These are phyloP conservation scores for Scaptomyza graminum DNA, from an alignment of 1,140 invertebrate genomes.

Conservation along the genomic window DNA sequence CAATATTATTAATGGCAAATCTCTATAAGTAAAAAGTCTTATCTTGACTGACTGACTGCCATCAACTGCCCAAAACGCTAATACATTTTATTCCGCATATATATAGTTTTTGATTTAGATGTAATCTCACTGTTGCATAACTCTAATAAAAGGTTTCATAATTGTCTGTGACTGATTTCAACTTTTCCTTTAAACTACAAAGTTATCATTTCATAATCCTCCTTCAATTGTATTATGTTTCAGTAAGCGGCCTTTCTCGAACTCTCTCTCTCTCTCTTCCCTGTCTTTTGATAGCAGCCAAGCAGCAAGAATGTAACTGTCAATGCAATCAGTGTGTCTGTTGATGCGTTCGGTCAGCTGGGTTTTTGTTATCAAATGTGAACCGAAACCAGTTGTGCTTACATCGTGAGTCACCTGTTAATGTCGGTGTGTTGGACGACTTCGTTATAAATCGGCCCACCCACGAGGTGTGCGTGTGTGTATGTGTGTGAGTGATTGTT, in stretches of 20 bases:
- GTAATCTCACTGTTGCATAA: not conserved
- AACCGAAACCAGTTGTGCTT: slow-evolving; percentile 35
- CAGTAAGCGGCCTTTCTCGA: not conserved
- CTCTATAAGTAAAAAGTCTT: too few species aligned
- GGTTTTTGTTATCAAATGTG: slow-evolving; percentile 29
- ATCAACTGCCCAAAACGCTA: too few species aligned
- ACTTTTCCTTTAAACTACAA: not conserved
- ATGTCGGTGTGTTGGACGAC: slow-evolving; percentile 3
- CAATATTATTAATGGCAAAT: too few species aligned
- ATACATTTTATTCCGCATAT: too few species aligned
- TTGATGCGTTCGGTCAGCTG: slow-evolving; percentile 27
- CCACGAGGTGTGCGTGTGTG: slow-evolving; percentile 17
- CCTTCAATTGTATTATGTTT: not conserved
- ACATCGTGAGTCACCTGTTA: slow-evolving; percentile 1
- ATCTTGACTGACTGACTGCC: too few species aligned
- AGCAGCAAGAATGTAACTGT: not conserved
- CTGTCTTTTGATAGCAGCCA: not conserved
- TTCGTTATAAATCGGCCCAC: slow-evolving; percentile 36
- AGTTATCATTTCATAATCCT: not conserved
- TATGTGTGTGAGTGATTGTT: not conserved
- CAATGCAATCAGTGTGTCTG: slow-evolving; percentile 6
- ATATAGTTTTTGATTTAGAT: too few species aligned
- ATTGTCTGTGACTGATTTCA: too few species aligned
- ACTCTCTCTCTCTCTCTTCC: too few species aligned
- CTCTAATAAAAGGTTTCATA: not conserved